These are phyloP conservation scores for Pycnomerus fuliginosus DNA, from an alignment of 2,888 invertebrate species.

Conservation along the genomic window DNA sequence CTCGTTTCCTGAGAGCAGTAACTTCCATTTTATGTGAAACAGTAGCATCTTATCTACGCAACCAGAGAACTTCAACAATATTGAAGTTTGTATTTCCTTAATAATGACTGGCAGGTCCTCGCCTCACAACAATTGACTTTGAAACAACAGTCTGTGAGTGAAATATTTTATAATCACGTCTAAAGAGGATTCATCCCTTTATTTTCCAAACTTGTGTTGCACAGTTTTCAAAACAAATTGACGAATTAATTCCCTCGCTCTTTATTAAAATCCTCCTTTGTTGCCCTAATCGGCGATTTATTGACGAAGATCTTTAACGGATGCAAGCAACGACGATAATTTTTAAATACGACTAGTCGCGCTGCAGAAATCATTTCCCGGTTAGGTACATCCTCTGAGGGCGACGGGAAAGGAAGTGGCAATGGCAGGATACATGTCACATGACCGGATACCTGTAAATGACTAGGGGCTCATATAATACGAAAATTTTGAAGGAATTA, in stretches of 20 bases:
- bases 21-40: slow-evolving; percentile 16
- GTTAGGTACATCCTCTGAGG: slow-evolving; percentile 35
- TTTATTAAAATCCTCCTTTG: too few relatives aligned
- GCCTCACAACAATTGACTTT: slow-evolving; percentile 18
- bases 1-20: too few relatives aligned
- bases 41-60: slow-evolving; percentile 20
- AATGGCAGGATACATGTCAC: slow-evolving; percentile 50
- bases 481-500: slow-evolving; percentile 10
- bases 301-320: slow-evolving; percentile 5
- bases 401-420: slow-evolving; percentile 50
- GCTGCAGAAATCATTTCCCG: slow-evolving; percentile 34
- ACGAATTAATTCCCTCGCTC: not conserved
- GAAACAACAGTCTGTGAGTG: slow-evolving; percentile 16
- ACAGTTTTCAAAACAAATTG: too few relatives aligned
- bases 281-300: not conserved
- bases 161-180: slow-evolving; percentile 14
- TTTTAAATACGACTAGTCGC: slow-evolving; percentile 32
- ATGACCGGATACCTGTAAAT: slow-evolving; percentile 49
- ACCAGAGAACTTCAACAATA: slow-evolving; percentile 23
- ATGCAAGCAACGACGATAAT: slow-evolving; percentile 26
- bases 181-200: slow-evolving; percentile 2
- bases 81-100: slow-evolving; percentile 22
- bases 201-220: too few relatives aligned
- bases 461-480: slow-evolving; percentile 30
- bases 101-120: slow-evolving; percentile 24